A percentile compares a stretch with the other conserved stretches of the same genome.
Conservation (phyloP, 2,888 invertebrate genomes). For the Endotricha flammealis region DNA sequence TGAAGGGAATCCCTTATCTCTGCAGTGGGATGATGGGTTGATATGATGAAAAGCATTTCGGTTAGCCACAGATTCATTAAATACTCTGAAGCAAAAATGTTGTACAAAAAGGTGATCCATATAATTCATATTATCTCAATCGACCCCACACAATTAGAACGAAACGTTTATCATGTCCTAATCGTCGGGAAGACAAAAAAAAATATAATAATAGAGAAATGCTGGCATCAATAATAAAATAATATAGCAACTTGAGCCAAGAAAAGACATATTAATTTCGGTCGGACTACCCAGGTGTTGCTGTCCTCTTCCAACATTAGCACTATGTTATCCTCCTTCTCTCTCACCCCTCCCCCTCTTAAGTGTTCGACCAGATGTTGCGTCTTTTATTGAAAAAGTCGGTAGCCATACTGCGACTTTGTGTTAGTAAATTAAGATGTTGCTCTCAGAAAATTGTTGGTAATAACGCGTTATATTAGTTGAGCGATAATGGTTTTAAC, state of each 20-base stretch:
- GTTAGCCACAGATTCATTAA: no score
- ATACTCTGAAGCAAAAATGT: no score
- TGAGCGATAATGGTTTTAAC: conserved; percentile 28
- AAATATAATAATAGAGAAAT: conserved; percentile 49
- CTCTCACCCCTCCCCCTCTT: conserved; percentile 59
- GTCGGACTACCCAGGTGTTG: conserved; percentile 37
- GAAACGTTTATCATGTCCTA: conserved; percentile 3
- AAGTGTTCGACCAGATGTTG: conserved; percentile 71
- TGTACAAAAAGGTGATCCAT: no score
- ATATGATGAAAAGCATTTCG: no score
- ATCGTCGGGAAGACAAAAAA: conserved; percentile 16
- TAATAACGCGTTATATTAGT: conserved; percentile 35
- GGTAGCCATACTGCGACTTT: conserved; percentile 63
- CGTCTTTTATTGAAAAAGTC: conserved; percentile 76
- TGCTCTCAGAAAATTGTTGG: conserved; percentile 35
- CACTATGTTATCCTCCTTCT: conserved; percentile 24
- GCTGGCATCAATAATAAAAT: conserved; percentile 65
- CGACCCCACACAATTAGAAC: not conserved
- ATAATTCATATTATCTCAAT: conserved; percentile 5
- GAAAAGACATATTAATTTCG: conserved; percentile 76
- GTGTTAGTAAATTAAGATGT: conserved; percentile 75
- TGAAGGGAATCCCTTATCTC: no score
- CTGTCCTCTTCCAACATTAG: conserved; percentile 37
- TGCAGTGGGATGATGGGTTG: no score
- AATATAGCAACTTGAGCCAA: conserved; percentile 60